phyloP scores from a whole-genome alignment of 2,888 invertebrate species.

The Drosophila bunnanda region DNA sequence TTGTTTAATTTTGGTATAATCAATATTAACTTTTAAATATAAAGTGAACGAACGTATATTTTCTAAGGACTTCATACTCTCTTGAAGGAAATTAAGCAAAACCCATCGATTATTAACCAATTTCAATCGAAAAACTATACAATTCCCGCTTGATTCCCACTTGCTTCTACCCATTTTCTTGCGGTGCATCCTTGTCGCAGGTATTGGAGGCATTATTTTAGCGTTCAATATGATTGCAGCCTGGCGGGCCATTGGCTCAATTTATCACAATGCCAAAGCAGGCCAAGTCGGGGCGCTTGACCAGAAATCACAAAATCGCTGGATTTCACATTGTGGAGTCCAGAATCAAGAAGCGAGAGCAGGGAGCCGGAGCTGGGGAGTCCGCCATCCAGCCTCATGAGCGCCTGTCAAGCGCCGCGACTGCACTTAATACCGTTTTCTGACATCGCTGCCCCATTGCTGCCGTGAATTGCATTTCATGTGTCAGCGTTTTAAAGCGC shows the following conservation, averaged over 20 bases:
- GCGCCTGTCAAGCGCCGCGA: conserved; percentile 67
- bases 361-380: not conserved
- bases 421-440: conserved; percentile 74
- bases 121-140: not conserved
- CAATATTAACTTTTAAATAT: not conserved
- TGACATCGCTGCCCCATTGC: conserved; percentile 33
- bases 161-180: not conserved
- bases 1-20: too few species aligned
- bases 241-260: conserved; percentile 72
- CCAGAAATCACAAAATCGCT: conserved; percentile 32
- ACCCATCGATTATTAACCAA: not conserved
- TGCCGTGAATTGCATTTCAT: conserved; percentile 78
- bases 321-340: conserved; percentile 6
- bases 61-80: not conserved
- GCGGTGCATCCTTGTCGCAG: conserved; percentile 28
- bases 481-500: conserved; percentile 79
- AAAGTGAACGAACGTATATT: not conserved
- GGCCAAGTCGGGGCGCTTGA: conserved; percentile 28
- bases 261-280: conserved; percentile 66
- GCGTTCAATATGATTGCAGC: conserved; percentile 74
- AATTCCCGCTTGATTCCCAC: not conserved
- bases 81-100: not conserved
- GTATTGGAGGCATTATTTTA: conserved; percentile 67
- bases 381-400: conserved; percentile 19
- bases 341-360: not conserved